Conservation (phyloP, 1,140 invertebrate species). For the Aplysia californica region DNA sequence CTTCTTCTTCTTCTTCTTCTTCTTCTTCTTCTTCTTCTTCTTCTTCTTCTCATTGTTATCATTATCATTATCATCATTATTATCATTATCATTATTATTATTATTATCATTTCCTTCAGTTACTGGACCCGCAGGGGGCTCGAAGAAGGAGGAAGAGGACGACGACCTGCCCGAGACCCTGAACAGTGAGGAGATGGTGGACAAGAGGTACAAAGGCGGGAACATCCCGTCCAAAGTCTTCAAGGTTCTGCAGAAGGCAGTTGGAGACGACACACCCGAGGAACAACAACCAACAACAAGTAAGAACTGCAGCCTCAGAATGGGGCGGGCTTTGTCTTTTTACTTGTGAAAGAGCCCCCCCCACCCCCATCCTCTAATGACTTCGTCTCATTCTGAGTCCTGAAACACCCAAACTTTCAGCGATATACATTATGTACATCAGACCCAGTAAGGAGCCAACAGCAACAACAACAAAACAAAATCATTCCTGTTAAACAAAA, state of each 20-base stretch:
- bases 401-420: too few relatives aligned
- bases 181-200: constrained; percentile 49
- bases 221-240: constrained; percentile 88
- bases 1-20: neutral
- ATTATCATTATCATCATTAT: neutral
- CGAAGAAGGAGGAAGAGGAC: constrained; percentile 44
- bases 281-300: too few relatives aligned
- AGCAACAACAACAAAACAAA: too few relatives aligned
- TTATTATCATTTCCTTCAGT: neutral
- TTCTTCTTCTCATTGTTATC: neutral
- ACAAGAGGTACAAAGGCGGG: constrained; percentile 77
- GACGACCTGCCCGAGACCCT: constrained; percentile 57
- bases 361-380: too few relatives aligned
- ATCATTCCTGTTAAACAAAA: too few relatives aligned
- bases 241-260: constrained; percentile 76
- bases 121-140: neutral
- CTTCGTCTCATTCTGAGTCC: too few relatives aligned
- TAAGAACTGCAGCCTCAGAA: too few relatives aligned
- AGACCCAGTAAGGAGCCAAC: too few relatives aligned
- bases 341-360: too few relatives aligned
- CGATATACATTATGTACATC: too few relatives aligned
- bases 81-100: neutral
- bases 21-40: neutral
- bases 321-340: too few relatives aligned
- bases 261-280: constrained; percentile 47